A percentile compares a stretch with the other conserved stretches of the same genome.
These are phyloP conservation scores for Papilio aristodemus DNA, from an alignment of 1,140 invertebrate species.

Conservation along the genomic window DNA sequence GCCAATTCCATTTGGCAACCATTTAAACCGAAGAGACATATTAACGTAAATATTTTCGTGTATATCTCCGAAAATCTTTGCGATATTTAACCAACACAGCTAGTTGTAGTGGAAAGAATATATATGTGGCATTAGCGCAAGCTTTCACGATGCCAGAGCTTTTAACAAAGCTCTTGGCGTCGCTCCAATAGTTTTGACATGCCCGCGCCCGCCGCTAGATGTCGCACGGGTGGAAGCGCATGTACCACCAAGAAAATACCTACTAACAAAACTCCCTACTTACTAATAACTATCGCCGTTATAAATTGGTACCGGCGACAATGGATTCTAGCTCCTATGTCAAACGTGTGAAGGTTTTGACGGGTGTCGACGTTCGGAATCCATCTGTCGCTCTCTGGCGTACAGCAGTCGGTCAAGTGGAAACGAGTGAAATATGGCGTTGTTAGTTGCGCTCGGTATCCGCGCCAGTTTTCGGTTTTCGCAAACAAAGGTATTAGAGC, in stretches of 20 bases:
- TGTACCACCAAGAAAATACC: constrained; percentile 33
- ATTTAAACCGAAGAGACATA: constrained; percentile 20
- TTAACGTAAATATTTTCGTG: constrained; percentile 32
- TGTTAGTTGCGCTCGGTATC: constrained; percentile 43
- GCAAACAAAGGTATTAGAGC: constrained; percentile 71
- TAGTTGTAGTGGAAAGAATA: constrained; percentile 52
- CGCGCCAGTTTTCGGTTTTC: constrained; percentile 62
- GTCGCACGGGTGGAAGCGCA: constrained; percentile 38
- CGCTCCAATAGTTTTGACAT: constrained; percentile 50
- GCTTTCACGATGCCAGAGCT: constrained; percentile 65
- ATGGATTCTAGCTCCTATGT: constrained; percentile 52
- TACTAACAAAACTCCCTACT: constrained; percentile 28
- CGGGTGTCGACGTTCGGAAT: constrained; percentile 40
- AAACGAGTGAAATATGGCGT: constrained; percentile 65
- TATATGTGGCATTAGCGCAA: constrained; percentile 63
- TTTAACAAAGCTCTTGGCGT: constrained; percentile 69
- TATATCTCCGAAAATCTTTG: constrained; percentile 26
- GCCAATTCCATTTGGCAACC: constrained; percentile 32
- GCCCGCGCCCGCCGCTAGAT: constrained; percentile 54
- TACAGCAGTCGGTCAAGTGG: constrained; percentile 54
- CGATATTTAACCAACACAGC: constrained; percentile 38
- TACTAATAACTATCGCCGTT: constrained; percentile 36
- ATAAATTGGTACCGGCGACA: constrained; percentile 44
- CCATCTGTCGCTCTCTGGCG: constrained; percentile 63
- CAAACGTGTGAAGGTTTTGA: constrained; percentile 44